Evolutionary conservation across 2,888 invertebrate genomes (phyloP).

Genomic region (Ochropacha duplaris): DNA sequence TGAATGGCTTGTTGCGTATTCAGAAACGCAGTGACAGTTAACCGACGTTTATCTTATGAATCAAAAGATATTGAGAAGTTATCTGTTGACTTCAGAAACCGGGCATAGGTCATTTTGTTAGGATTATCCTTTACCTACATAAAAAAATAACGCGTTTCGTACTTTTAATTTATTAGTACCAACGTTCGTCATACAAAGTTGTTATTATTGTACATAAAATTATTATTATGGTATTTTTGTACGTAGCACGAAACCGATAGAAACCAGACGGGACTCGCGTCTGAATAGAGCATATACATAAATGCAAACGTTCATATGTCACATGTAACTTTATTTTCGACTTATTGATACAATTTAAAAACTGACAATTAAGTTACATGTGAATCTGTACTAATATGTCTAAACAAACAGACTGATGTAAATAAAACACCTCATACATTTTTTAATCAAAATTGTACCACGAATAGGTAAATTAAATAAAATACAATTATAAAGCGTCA

Average conservation of each 20-base stretch:
- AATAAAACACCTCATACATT: not conserved
- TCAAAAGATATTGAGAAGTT: too few relatives aligned
- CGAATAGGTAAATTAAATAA: conserved; percentile 23
- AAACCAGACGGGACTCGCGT: not conserved
- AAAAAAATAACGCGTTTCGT: too few relatives aligned
- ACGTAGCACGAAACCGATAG: not conserved
- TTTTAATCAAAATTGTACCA: conserved; percentile 29
- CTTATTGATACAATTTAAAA: too few relatives aligned
- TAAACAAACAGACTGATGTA: not conserved
- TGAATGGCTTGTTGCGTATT: too few relatives aligned
- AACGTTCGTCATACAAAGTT: not conserved
- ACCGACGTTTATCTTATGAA: too few relatives aligned
- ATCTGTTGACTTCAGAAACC: too few relatives aligned
- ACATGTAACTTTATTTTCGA: not conserved
- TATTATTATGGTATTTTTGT: not conserved
- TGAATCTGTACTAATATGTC: not conserved
- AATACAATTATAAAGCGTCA: conserved; percentile 27
- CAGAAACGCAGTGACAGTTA: too few relatives aligned
- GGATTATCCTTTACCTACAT: too few relatives aligned
- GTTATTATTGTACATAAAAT: not conserved
- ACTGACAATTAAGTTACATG: not conserved
- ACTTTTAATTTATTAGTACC: conserved; percentile 13
- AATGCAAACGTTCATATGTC: not conserved
- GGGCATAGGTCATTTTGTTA: too few relatives aligned
- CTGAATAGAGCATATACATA: not conserved